Evolutionary conservation across 37 sponge, comb jelly and placozoan species (phyloP), one percentile per base, ranked within the genome.

Genomic region (Aplysina aerophoba): DNA sequence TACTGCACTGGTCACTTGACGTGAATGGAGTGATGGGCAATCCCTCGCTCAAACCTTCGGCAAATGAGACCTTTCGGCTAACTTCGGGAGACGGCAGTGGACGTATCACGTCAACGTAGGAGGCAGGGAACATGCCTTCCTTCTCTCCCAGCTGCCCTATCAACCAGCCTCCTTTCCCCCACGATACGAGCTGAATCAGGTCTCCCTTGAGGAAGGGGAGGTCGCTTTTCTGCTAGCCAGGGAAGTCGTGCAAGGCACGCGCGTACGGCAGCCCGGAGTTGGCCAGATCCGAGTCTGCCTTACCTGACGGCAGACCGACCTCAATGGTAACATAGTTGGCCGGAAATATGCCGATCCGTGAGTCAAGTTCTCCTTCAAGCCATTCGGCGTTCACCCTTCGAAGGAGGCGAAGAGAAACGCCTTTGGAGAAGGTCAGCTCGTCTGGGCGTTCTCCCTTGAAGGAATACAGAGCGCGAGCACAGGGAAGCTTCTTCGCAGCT

Each of bases 361-460:
- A 89, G 39, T 93, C 85, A 75, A 96, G 40, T 53, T 93, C 80
- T 34, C 96, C 96, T 66, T 96, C 96, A 73, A 93, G 64, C 96
- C 96, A 96, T 38, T 96, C 94, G 55, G 91, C 92, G 72, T 96
- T 94, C 27, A 96, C 84, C 59, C 93, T 69, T 12, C 91, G 62
- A 25, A 91, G 83, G n/a, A 96, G 87, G 31, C 72, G 31, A 41
- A 96, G 85, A 0, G 82, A 74, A 0, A 84, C 94, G 0, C 96
- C 96, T 1, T 91, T 80, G 36, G 75, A 79, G 58, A 96, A 93
- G 77, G 79, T 54, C 13, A 96, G 82, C 55, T 96, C 96, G 38
- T 87, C 82, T 19, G 74, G 75, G 13, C 73, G 27, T 54, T 89
- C 75, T 1, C 85, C 88, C 21, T 82, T 64, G 71, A 93, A 93